phyloP scores from a whole-genome alignment of 2,797 vertebrate species.

The Scolopax bukidnonensis region DNA sequence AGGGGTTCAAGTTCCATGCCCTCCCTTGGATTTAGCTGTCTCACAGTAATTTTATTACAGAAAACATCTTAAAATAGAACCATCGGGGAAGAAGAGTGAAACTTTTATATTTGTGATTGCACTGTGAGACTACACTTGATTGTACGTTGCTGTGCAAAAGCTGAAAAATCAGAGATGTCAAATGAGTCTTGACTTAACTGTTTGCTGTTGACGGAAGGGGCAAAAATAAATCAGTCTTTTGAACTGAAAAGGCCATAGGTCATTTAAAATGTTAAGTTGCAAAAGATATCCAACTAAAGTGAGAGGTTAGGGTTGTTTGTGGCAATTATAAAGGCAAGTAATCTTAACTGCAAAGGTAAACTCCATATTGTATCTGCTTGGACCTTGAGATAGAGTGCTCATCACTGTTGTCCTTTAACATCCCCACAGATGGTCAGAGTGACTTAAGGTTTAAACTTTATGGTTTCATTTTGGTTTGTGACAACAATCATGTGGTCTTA shows the following conservation, averaged over 20 bases:
- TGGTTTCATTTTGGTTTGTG: neutral
- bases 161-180: neutral
- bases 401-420: neutral
- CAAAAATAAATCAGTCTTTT: neutral
- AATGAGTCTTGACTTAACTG: neutral
- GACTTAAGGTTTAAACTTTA: neutral
- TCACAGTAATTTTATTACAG: constrained; percentile 24
- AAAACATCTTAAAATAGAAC: constrained; percentile 21
- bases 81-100: neutral
- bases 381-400: neutral
- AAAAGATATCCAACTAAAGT: neutral
- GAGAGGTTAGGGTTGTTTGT: neutral
- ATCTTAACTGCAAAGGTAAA: neutral
- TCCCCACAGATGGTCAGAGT: neutral
- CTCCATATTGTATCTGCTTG: neutral
- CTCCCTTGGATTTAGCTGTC: constrained; percentile 20
- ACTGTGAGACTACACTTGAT: neutral
- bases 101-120: neutral
- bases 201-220: neutral
- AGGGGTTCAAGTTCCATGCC: constrained; percentile 56
- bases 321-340: neutral
- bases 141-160: neutral
- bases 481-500: neutral
- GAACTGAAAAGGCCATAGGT: neutral
- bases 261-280: neutral